These are phyloP conservation scores for Cyprinodon brontotheroides DNA, from an alignment of 2,113 vertebrate species.

Conservation along the genomic window DNA sequence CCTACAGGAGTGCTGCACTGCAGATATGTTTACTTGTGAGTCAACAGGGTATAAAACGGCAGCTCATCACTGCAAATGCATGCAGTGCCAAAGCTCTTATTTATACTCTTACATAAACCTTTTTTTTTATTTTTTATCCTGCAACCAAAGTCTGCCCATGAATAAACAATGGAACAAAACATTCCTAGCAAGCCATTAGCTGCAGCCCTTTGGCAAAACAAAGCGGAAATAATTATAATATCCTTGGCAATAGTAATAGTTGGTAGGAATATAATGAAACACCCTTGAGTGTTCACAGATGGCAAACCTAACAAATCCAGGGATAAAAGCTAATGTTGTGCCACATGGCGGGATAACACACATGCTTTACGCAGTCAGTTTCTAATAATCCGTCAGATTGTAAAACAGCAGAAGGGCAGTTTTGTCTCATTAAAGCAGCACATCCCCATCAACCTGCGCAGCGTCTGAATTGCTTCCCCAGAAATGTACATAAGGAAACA, in stretches of 20 bases:
- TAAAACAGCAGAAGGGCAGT: conserved; percentile 23
- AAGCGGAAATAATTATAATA: conserved; percentile 28
- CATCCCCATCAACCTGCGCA: not conserved
- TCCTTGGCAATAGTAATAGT: conserved; percentile 15
- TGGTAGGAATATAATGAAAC: conserved; percentile 1
- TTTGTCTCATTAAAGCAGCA: conserved; percentile 12
- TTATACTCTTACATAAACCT: conserved; percentile 14
- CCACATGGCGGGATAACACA: conserved; percentile 13
- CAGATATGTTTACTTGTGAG: conserved; percentile 25
- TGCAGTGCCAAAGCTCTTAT: conserved; percentile 6
- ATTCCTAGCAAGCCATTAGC: conserved; percentile 8
- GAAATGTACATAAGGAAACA: not conserved
- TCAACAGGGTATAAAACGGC: conserved; percentile 28
- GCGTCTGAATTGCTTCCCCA: not conserved
- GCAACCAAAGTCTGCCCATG: conserved; percentile 3
- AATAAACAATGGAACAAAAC: conserved; percentile 28
- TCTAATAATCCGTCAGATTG: conserved; percentile 39
- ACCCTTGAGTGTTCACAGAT: conserved; percentile 41
- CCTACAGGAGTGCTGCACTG: not conserved
- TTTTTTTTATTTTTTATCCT: conserved; percentile 4
- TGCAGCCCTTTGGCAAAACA: conserved; percentile 18
- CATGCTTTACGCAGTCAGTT: conserved; percentile 9
- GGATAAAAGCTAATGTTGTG: conserved; percentile 15
- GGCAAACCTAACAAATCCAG: conserved; percentile 21
- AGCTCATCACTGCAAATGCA: conserved; percentile 12